Base-by-base conservation (phyloP, 2,888 invertebrate species). In the Melanostoma scalare region DNA sequence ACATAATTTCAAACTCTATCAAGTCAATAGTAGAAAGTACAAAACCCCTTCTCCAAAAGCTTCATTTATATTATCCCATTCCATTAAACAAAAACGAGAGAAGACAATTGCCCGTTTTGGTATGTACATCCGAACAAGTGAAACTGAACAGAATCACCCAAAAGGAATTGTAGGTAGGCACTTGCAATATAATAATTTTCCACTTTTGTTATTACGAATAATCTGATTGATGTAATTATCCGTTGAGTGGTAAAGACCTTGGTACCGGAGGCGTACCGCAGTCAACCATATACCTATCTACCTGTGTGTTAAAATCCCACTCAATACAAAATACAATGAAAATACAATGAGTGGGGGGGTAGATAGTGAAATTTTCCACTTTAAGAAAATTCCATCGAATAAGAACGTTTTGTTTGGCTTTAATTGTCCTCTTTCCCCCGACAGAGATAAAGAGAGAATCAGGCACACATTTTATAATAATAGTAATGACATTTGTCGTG, bases 61-160 rank as follows among this genome's bases (percentile, higher is more conserved):
- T 60, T 42, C 50, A 33, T 50, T 31, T 2, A 38, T 38, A 36
- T 31, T 30, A 50, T 38, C 35, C 42, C 35, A 72, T 53, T 55
- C 38, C 44, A 35, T 42, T 31, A 4, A 20, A 46, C 36, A 50
- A 20, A 20, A 20, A 20, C 20, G 20, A 20, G 20, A 20, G 20
- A 20, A 20, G 20, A 58, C 40, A 20, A 63, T 56, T 20, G 8
- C 69, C 74, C 35, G 40, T 58, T 75, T 75, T 75, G 52, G 65
- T 40, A 58, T 20, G 20, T 52, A 60, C 60, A 68, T 65, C 48
- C 30, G 53, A 20, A 65, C 80, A 80, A 80, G 48, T 71, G 69
- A 80, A 80, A 75, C 65, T 75, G 80, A 80, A 75, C 65, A 71
- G 80, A 80, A 75, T 75, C 75, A 80, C 69, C 40, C 4, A 46